Conservation (phyloP, 2,888 invertebrate species). For the Xestoiulus laeticollis region DNA sequence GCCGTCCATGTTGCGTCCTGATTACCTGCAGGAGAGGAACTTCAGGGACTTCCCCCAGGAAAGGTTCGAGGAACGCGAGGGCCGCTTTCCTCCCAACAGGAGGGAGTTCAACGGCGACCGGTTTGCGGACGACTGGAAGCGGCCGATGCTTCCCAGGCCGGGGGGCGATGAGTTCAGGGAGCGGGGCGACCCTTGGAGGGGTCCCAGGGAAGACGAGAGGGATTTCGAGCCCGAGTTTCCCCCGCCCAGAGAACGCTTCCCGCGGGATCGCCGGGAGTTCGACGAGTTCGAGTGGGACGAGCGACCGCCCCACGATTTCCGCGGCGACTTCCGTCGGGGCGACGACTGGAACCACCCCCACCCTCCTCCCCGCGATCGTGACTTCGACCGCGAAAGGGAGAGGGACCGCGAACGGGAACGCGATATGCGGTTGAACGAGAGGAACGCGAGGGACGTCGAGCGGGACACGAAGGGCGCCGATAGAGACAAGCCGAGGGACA, state of each 20-base stretch:
- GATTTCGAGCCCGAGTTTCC: constrained; percentile 1
- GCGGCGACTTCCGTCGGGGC: neutral
- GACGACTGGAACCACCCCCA: constrained; percentile 32
- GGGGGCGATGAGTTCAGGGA: neutral
- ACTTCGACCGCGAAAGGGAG: constrained; percentile 28
- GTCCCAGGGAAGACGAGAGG: neutral
- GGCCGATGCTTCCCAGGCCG: neutral
- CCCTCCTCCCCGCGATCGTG: neutral
- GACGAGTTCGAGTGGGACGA: constrained; percentile 13
- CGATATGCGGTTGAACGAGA: neutral
- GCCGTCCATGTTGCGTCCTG: constrained; percentile 36
- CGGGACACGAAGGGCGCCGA: neutral
- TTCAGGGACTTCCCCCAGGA: neutral
- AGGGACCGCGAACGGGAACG: constrained; percentile 14
- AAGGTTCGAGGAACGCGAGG: constrained; percentile 37
- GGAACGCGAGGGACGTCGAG: constrained; percentile 36
- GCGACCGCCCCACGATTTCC: neutral
- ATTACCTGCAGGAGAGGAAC: constrained; percentile 39
- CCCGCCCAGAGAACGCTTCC: neutral
- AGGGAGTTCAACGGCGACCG: constrained; percentile 43
- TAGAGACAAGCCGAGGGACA: neutral
- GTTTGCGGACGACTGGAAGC: constrained; percentile 36
- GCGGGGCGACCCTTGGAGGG: constrained; percentile 32
- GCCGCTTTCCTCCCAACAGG: neutral
- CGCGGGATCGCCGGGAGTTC: neutral